phyloP scores from a whole-genome alignment of 2,797 vertebrate species.

The Naso thynnoides region DNA sequence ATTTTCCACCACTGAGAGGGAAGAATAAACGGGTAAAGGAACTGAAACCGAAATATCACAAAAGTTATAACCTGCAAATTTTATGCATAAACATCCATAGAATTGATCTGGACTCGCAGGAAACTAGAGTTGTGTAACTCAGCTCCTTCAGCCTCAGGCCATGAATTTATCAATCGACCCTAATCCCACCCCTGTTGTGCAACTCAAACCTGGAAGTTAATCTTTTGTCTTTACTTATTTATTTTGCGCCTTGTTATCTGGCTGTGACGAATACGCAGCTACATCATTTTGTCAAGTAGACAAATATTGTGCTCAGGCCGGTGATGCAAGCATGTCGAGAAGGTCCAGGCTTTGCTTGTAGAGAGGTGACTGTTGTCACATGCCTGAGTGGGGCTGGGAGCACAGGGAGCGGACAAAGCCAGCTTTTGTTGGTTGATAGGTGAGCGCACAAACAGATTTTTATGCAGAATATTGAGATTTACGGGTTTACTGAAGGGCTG shows the following conservation, averaged over 20 bases:
- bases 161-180: too few relatives aligned
- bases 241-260: not conserved
- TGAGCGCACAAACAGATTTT: constrained; percentile 38
- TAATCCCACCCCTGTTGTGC: not conserved
- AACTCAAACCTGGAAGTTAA: not conserved
- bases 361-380: constrained; percentile 57
- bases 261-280: constrained; percentile 20
- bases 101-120: too few relatives aligned
- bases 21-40: too few relatives aligned
- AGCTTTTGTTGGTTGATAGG: constrained; percentile 61
- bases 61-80: too few relatives aligned
- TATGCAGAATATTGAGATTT: constrained; percentile 1
- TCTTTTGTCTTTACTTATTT: not conserved
- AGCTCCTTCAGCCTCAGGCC: too few relatives aligned
- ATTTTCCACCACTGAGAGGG: too few relatives aligned
- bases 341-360: constrained; percentile 39
- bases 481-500: not conserved
- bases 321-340: constrained; percentile 49
- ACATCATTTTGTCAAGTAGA: constrained; percentile 34
- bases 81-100: too few relatives aligned
- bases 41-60: too few relatives aligned
- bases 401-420: constrained; percentile 52
- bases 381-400: constrained; percentile 70
- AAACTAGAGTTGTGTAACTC: too few relatives aligned
- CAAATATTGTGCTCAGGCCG: constrained; percentile 22